A percentile compares a stretch with the other conserved stretches of the same genome.
Conservation (phyloP, 1,140 invertebrate genomes). For the Zelostemma sp. region DNA sequence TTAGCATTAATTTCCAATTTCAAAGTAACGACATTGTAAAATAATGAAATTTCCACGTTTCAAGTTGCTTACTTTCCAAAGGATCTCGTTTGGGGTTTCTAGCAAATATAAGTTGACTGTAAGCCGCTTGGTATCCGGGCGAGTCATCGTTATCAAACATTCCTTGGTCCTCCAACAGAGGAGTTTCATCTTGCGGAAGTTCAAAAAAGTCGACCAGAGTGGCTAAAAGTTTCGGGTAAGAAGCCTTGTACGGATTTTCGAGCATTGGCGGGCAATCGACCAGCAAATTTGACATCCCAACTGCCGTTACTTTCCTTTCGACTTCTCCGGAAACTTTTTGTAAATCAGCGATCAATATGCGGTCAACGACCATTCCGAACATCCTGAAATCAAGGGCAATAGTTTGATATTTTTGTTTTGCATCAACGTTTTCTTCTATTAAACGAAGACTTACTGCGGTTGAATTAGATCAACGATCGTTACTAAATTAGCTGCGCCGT, state of each 20-base stretch:
- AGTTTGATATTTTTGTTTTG: background rate
- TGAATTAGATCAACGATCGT: conserved; percentile 89
- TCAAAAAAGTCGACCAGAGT: conserved; percentile 89
- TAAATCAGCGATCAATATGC: conserved; percentile 86
- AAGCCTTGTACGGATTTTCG: conserved; percentile 75
- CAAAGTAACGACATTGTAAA: conserved; percentile 13
- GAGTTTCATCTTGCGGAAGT: conserved; percentile 84
- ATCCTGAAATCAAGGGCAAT: conserved; percentile 74
- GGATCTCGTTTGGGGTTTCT: conserved; percentile 82
- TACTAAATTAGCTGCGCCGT: conserved; percentile 80
- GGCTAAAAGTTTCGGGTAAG: conserved; percentile 77
- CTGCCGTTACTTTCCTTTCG: conserved; percentile 90
- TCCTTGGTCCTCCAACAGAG: conserved; percentile 84
- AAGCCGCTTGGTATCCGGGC: conserved; percentile 89
- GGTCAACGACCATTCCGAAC: conserved; percentile 95
- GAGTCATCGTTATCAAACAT: conserved; percentile 87
- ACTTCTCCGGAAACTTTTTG: conserved; percentile 86
- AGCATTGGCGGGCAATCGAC: conserved; percentile 80
- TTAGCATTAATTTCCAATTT: no score
- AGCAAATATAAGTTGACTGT: conserved; percentile 89
- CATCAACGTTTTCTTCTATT: conserved; percentile 6
- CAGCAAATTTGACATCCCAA: conserved; percentile 89
- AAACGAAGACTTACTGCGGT: conserved; percentile 74
- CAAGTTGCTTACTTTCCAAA: conserved; percentile 68
- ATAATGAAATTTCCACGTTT: no score